A percentile compares a stretch with the other conserved stretches of the same genome.
Conservation (phyloP, 35 echinoderm and acorn worm genomes). For the Holothuria glaberrima region DNA sequence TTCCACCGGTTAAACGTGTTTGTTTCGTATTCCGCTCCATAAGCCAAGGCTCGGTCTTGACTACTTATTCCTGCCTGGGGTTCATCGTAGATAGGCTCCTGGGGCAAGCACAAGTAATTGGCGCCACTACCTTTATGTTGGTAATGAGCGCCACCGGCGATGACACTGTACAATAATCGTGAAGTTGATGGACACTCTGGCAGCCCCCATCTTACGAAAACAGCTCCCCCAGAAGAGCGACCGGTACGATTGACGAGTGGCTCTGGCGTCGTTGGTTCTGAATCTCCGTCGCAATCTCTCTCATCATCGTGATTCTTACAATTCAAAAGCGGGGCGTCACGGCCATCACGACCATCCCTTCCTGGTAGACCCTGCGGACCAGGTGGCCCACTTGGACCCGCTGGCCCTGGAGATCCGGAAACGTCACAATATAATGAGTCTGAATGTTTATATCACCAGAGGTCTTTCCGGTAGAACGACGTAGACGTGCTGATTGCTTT, state of each 20-base stretch:
- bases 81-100: constrained; percentile 71
- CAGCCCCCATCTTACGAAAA: constrained; percentile 57
- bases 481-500: neutral
- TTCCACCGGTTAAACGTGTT: neutral
- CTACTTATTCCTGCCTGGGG: constrained; percentile 1
- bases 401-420: neutral
- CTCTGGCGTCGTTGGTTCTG: too few relatives aligned
- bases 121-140: constrained; percentile 62
- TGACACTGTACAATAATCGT: constrained; percentile 45
- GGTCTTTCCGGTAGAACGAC: neutral
- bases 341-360: constrained; percentile 3
- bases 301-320: neutral
- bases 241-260: neutral
- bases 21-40: constrained; percentile 66
- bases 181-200: constrained; percentile 25
- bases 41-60: constrained; percentile 53
- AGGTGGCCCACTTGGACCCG: too few relatives aligned
- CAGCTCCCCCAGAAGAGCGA: neutral
- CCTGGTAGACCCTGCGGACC: neutral
- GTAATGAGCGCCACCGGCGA: constrained; percentile 57
- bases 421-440: too few relatives aligned
- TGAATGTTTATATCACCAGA: neutral
- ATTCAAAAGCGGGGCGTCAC: neutral
- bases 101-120: constrained; percentile 62
- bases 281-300: too few relatives aligned